Percentiles rank a stretch among this genome's conserved stretches.
phyloP scores from a whole-genome alignment of 2,888 invertebrate species.

The Brenthis hecate region DNA sequence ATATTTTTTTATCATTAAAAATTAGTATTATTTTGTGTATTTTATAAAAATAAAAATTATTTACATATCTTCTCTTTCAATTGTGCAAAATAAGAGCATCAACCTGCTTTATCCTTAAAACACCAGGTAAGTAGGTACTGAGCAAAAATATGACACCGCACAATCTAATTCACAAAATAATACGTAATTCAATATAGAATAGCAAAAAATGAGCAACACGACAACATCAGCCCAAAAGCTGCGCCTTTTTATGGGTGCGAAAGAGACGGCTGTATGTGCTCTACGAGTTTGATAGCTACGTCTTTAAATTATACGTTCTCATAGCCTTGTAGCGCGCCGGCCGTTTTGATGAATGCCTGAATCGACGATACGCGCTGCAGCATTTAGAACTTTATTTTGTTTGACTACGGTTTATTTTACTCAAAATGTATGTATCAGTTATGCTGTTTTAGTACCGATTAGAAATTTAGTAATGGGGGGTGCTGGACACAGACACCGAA shows the following conservation, averaged over 20 bases:
- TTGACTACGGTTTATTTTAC: conserved; percentile 25
- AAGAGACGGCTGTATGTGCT: conserved; percentile 56
- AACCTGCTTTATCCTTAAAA: conserved; percentile 67
- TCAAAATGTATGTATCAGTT: conserved; percentile 36
- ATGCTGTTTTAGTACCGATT: conserved; percentile 48
- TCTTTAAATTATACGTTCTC: conserved; percentile 83
- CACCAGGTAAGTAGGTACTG: conserved; percentile 60
- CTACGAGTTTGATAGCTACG: conserved; percentile 60
- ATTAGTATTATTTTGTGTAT: conserved; percentile 10
- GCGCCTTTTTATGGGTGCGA: conserved; percentile 54
- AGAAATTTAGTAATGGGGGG: conserved; percentile 82
- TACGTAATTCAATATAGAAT: conserved; percentile 77
- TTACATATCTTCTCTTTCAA: conserved; percentile 1
- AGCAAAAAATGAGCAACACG: conserved; percentile 77
- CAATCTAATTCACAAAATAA: conserved; percentile 82
- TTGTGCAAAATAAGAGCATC: conserved; percentile 36
- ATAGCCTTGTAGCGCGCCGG: conserved; percentile 73
- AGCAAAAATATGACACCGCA: conserved; percentile 75
- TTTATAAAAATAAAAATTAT: conserved; percentile 17
- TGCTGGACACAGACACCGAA: conserved; percentile 80
- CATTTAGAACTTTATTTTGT: conserved; percentile 44
- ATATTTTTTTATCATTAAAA: not conserved
- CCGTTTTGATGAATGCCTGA: conserved; percentile 50
- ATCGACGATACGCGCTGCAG: conserved; percentile 31
- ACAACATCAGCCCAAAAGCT: conserved; percentile 65